These are phyloP conservation scores for Ageneiosus marmoratus DNA, from an alignment of 2,113 vertebrate genomes.

Conservation along the genomic window DNA sequence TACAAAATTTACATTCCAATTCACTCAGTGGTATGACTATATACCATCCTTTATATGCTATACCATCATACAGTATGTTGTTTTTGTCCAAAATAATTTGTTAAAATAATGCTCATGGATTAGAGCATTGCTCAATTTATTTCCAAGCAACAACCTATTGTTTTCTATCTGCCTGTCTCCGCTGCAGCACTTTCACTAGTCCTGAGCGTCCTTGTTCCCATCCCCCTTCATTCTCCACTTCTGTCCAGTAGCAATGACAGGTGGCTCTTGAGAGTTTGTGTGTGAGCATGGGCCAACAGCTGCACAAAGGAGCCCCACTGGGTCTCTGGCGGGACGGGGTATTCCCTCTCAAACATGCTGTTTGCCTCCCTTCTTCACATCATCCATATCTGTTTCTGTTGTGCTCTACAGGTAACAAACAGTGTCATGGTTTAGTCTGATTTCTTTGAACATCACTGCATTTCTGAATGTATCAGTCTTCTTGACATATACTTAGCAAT, in stretches of 20 bases:
- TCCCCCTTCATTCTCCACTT: slow-evolving; percentile 41
- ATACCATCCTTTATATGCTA: neutral
- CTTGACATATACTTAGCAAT: neutral
- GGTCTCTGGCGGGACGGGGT: slow-evolving; percentile 57
- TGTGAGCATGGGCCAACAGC: slow-evolving; percentile 70
- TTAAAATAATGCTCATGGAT: neutral
- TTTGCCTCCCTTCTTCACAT: slow-evolving; percentile 44
- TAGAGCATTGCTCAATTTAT: neutral
- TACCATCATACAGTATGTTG: neutral
- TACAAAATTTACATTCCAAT: no score
- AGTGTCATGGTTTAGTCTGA: slow-evolving; percentile 14
- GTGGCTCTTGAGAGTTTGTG: slow-evolving; percentile 70
- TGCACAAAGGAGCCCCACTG: slow-evolving; percentile 74
- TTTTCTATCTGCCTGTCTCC: slow-evolving; percentile 5
- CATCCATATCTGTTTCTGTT: slow-evolving; percentile 60
- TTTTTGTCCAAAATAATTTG: neutral
- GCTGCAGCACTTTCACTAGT: neutral
- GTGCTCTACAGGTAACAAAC: slow-evolving; percentile 67
- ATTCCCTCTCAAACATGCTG: slow-evolving; percentile 69
- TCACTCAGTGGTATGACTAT: neutral
- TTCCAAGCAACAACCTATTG: neutral
- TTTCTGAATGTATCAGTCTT: neutral
- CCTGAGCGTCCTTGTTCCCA: neutral
- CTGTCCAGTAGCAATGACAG: slow-evolving; percentile 75
- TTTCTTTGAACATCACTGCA: neutral